Conservation (phyloP, 1,140 invertebrate species). For the Muscidifurax raptorellus region DNA sequence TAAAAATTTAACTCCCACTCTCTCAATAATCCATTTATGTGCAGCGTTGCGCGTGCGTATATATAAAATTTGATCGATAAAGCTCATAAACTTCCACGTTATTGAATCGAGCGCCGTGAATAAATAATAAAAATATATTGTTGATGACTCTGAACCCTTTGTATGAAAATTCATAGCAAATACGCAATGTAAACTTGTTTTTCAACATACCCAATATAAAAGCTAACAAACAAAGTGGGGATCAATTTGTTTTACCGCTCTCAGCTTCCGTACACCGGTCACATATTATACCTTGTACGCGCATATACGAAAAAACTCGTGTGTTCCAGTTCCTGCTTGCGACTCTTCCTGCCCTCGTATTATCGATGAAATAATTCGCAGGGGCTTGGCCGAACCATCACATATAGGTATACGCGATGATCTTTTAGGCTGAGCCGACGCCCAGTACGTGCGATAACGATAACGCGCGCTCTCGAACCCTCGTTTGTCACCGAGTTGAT, state of each 20-base stretch:
- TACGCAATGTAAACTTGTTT: neutral
- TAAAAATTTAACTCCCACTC: neutral
- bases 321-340: neutral
- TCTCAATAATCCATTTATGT: neutral
- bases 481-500: conserved; percentile 9
- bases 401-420: neutral
- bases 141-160: neutral
- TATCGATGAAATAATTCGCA: conserved; percentile 14
- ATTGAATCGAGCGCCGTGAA: neutral
- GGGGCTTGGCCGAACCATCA: neutral
- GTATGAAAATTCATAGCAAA: neutral
- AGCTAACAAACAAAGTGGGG: neutral
- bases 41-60: neutral
- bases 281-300: too few relatives aligned
- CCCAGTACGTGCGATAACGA: conserved; percentile 9
- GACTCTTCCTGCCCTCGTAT: neutral
- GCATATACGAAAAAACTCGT: neutral
- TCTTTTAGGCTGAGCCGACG: neutral
- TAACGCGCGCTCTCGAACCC: neutral
- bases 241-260: neutral
- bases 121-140: neutral
- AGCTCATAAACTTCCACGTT: neutral
- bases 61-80: neutral
- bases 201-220: neutral
- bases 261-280: neutral